Percentiles rank a stretch among this genome's conserved stretches.
phyloP scores from a whole-genome alignment of 2,888 invertebrate genomes.

The Cantharis rustica region DNA sequence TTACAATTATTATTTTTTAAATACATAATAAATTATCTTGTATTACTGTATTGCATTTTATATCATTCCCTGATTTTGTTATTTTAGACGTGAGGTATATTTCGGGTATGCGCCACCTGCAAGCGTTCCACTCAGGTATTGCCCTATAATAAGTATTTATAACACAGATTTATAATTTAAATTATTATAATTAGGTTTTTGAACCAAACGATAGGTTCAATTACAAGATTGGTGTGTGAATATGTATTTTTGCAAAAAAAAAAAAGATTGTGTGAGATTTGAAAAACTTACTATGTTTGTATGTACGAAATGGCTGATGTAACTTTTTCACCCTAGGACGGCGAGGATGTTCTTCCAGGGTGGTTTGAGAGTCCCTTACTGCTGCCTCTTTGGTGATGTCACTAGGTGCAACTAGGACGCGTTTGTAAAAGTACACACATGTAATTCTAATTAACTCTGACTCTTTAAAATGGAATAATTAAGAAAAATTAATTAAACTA shows the following conservation, averaged over 20 bases:
- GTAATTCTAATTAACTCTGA: constrained; percentile 8
- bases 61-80: constrained; percentile 57
- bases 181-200: constrained; percentile 26
- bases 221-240: constrained; percentile 12
- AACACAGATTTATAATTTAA: neutral
- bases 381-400: constrained; percentile 49
- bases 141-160: constrained; percentile 40
- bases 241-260: neutral
- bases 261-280: constrained; percentile 4
- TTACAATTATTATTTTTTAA: neutral
- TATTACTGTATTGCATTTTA: constrained; percentile 10
- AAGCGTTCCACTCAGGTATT: constrained; percentile 54
- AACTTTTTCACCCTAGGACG: constrained; percentile 57
- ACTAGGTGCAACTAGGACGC: constrained; percentile 34
- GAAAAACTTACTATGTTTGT: constrained; percentile 6
- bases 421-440: constrained; percentile 32
- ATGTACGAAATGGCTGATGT: constrained; percentile 51
- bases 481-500: neutral
- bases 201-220: constrained; percentile 21
- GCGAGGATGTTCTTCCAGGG: constrained; percentile 51
- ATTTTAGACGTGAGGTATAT: constrained; percentile 58
- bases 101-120: constrained; percentile 57
- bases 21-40: neutral
- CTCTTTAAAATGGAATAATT: neutral
- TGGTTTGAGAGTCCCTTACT: constrained; percentile 44